Evolutionary conservation across 2,797 vertebrate genomes (phyloP).

Genomic region (Argya squamiceps): DNA sequence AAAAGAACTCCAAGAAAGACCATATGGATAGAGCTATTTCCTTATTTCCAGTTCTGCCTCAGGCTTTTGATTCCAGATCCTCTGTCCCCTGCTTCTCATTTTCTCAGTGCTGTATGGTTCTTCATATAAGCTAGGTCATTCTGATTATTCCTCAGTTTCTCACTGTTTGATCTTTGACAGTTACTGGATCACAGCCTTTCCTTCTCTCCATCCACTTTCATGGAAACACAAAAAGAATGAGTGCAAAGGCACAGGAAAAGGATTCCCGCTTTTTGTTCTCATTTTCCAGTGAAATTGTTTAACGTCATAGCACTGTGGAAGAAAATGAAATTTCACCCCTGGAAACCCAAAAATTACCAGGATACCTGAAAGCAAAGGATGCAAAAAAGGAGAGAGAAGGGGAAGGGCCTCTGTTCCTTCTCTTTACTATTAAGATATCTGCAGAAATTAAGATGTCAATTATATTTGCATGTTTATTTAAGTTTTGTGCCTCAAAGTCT

Average conservation of each 20-base stretch:
- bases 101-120: neutral
- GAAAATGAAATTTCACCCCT: neutral
- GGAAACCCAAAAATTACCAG: neutral
- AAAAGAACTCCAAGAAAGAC: neutral
- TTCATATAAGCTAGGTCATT: neutral
- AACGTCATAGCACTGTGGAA: accelerated
- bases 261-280: neutral
- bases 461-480: neutral
- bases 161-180: neutral
- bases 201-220: neutral
- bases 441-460: neutral
- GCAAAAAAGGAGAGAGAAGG: accelerated
- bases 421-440: neutral
- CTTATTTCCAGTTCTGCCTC: neutral
- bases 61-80: neutral
- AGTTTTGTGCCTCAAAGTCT: neutral
- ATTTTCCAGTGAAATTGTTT: neutral
- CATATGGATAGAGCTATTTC: neutral
- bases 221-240: neutral
- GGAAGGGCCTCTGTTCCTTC: neutral
- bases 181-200: neutral
- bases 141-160: neutral
- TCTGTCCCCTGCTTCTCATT: neutral
- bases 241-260: neutral
- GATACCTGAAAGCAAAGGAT: neutral